These are phyloP conservation scores for Zaprionus davidi DNA, from an alignment of 1,140 invertebrate species.

Conservation along the genomic window DNA sequence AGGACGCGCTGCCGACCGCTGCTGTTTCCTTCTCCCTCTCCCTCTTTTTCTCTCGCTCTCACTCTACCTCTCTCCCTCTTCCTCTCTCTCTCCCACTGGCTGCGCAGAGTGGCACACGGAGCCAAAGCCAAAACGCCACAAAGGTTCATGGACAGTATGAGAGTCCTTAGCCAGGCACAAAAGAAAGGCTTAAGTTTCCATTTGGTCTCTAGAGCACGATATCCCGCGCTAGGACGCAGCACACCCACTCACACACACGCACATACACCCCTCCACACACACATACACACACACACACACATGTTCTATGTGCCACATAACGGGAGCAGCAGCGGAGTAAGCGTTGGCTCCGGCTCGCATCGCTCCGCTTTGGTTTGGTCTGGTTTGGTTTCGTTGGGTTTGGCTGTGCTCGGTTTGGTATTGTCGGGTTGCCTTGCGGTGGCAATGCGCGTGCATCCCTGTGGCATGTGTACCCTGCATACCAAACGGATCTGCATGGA, in stretches of 20 bases:
- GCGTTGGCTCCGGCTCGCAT: conserved; percentile 15
- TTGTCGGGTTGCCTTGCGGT: conserved; percentile 52
- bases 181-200: conserved; percentile 83
- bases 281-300: conserved; percentile 17
- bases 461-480: background rate
- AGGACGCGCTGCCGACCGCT: conserved; percentile 39
- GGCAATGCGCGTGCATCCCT: background rate
- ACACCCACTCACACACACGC: conserved; percentile 28
- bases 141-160: conserved; percentile 82
- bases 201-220: conserved; percentile 83
- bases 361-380: conserved; percentile 14
- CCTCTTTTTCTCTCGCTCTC: background rate
- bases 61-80: background rate
- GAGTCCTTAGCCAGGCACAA: conserved; percentile 79
- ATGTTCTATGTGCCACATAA: conserved; percentile 25
- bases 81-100: background rate
- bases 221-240: conserved; percentile 65
- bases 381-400: conserved; percentile 16
- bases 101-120: conserved; percentile 1
- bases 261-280: background rate
- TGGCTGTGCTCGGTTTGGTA: conserved; percentile 16
- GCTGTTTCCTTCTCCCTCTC: background rate
- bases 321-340: conserved; percentile 10
- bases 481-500: background rate
- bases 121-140: conserved; percentile 62